These are phyloP conservation scores for Drosophila rubida DNA, from an alignment of 2,888 invertebrate species.

Conservation along the genomic window DNA sequence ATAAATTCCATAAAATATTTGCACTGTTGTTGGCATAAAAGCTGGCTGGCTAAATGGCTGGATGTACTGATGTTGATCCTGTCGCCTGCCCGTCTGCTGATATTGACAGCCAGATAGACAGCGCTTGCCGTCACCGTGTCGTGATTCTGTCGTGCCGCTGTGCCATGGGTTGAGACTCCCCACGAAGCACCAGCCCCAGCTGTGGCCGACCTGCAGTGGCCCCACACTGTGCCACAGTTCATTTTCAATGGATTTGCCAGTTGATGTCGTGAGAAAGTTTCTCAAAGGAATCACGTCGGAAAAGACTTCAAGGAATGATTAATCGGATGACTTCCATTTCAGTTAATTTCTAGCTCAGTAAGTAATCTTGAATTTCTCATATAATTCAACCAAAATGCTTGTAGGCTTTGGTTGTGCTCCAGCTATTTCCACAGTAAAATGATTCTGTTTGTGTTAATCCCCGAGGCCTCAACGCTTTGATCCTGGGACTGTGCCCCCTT, in stretches of 20 bases:
- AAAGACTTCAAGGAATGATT: neutral
- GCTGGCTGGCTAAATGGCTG: slow-evolving; percentile 27
- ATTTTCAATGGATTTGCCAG: slow-evolving; percentile 31
- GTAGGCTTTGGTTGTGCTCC: neutral
- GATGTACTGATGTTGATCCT: slow-evolving; percentile 52
- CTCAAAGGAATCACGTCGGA: neutral
- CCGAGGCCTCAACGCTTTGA: neutral
- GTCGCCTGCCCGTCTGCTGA: slow-evolving; percentile 36
- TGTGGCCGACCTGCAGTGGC: too few relatives aligned
- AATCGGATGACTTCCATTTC: slow-evolving; percentile 2
- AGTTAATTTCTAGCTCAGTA: neutral
- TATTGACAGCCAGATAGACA: slow-evolving; percentile 76
- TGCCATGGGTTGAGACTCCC: slow-evolving; percentile 12
- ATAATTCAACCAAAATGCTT: neutral
- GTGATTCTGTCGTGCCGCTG: slow-evolving; percentile 25
- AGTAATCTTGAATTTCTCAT: neutral
- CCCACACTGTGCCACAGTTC: slow-evolving; percentile 8
- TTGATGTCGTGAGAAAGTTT: slow-evolving; percentile 8
- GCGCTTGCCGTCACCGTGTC: slow-evolving; percentile 37
- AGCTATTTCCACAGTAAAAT: neutral
- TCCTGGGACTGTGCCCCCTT: slow-evolving; percentile 3
- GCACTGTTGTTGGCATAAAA: slow-evolving; percentile 26
- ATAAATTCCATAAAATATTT: slow-evolving; percentile 57
- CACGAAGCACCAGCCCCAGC: slow-evolving; percentile 15
- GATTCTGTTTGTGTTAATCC: neutral